These are phyloP conservation scores for Sparidentex hasta DNA, from an alignment of 2,797 vertebrate genomes.

Conservation along the genomic window DNA sequence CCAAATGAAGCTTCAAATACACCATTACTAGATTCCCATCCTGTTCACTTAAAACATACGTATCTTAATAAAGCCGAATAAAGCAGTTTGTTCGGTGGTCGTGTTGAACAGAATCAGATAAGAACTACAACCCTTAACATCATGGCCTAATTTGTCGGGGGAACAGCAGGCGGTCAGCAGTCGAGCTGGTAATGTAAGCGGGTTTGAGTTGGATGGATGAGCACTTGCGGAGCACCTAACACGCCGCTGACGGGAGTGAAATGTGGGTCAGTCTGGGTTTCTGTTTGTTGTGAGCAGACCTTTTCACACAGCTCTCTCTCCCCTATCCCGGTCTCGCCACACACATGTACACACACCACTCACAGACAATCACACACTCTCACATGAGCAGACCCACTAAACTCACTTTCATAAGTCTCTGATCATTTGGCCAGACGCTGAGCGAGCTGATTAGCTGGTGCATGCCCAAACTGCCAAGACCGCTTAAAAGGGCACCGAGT, in stretches of 20 bases:
- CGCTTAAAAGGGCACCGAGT: slow-evolving; percentile 59
- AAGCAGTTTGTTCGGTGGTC: neutral
- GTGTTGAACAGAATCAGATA: neutral
- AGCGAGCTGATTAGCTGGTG: slow-evolving; percentile 76
- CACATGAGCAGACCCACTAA: slow-evolving; percentile 60
- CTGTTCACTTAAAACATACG: neutral
- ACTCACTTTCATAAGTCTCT: slow-evolving; percentile 73
- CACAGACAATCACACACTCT: slow-evolving; percentile 35
- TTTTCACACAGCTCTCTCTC: slow-evolving; percentile 47
- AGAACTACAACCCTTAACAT: neutral
- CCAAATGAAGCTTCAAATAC: neutral
- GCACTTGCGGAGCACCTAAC: slow-evolving; percentile 28
- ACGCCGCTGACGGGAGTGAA: slow-evolving; percentile 35
- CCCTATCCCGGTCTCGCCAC: slow-evolving; percentile 27
- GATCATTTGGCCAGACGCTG: slow-evolving; percentile 64
- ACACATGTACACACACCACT: slow-evolving; percentile 9
- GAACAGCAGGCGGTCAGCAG: neutral
- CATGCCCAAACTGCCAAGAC: slow-evolving; percentile 63
- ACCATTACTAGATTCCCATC: neutral
- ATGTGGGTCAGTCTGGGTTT: slow-evolving; percentile 61
- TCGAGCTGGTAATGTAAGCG: slow-evolving; percentile 1
- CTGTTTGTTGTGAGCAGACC: slow-evolving; percentile 61
- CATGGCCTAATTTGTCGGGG: slow-evolving; percentile 1
- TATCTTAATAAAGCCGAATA: neutral
- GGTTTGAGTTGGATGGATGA: slow-evolving; percentile 6